Percentiles rank a stretch among this genome's conserved stretches.
These are phyloP conservation scores for Hassar affinis DNA, from an alignment of 2,113 vertebrate genomes.

Conservation along the genomic window DNA sequence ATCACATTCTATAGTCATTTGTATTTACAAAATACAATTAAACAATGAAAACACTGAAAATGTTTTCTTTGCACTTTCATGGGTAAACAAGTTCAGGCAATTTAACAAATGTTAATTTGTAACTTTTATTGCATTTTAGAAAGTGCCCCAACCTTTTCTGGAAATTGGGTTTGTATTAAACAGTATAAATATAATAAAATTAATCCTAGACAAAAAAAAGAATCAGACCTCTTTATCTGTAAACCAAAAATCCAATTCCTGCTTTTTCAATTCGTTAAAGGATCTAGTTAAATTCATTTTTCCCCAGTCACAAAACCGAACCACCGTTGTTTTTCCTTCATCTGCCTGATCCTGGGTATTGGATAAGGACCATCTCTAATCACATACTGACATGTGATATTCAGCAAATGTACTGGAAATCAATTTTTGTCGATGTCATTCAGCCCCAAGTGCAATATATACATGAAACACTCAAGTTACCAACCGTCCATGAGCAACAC, in stretches of 20 bases:
- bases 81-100: no score
- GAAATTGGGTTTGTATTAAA: no score
- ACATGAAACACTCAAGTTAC: not conserved
- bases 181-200: not conserved
- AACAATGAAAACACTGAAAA: no score
- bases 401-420: not conserved
- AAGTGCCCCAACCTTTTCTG: no score
- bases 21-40: no score
- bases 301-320: not conserved
- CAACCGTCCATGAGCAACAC: not conserved
- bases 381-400: not conserved
- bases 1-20: no score
- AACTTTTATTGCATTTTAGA: no score
- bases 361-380: not conserved
- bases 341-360: not conserved
- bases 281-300: fast-evolving
- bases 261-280: not conserved
- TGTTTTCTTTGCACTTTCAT: no score
- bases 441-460: not conserved
- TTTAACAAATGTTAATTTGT: no score
- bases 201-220: not conserved
- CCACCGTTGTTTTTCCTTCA: no score
- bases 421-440: not conserved
- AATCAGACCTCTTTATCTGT: not conserved
- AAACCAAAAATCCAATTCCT: not conserved